Evolutionary conservation across 2,797 vertebrate genomes (phyloP).

Genomic region (Anabacerthia variegaticeps): DNA sequence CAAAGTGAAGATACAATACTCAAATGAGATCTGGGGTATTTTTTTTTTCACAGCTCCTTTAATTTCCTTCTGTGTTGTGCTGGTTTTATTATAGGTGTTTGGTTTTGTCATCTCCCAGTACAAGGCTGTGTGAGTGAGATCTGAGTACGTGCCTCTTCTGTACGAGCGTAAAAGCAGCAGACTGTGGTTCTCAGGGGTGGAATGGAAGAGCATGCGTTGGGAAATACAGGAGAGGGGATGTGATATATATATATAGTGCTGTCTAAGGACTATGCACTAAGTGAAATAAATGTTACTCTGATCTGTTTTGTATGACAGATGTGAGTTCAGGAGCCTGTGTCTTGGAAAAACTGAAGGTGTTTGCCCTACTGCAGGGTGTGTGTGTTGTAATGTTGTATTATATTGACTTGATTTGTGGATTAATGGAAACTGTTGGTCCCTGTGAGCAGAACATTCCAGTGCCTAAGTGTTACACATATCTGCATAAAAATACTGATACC

Average conservation of each 20-base stretch:
- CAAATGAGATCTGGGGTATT: background rate
- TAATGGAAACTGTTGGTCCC: background rate
- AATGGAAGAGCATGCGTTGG: background rate
- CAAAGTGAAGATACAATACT: background rate
- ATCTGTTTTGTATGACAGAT: background rate
- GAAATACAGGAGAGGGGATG: background rate
- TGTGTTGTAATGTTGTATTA: background rate
- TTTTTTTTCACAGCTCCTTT: background rate
- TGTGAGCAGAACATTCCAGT: background rate
- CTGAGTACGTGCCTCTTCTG: background rate
- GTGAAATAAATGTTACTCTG: background rate
- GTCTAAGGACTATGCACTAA: accelerated
- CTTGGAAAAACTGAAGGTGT: background rate
- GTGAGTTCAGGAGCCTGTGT: background rate
- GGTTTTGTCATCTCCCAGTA: background rate
- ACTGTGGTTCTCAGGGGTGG: background rate
- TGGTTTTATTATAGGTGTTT: background rate
- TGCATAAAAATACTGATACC: background rate
- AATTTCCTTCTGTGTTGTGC: background rate
- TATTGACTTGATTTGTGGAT: background rate
- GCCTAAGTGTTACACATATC: background rate
- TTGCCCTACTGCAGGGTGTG: background rate
- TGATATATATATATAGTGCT: background rate
- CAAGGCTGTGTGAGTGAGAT: background rate
- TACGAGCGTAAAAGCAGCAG: background rate